Base-by-base conservation (phyloP, 2,797 vertebrate species). In the Manis javanica region DNA sequence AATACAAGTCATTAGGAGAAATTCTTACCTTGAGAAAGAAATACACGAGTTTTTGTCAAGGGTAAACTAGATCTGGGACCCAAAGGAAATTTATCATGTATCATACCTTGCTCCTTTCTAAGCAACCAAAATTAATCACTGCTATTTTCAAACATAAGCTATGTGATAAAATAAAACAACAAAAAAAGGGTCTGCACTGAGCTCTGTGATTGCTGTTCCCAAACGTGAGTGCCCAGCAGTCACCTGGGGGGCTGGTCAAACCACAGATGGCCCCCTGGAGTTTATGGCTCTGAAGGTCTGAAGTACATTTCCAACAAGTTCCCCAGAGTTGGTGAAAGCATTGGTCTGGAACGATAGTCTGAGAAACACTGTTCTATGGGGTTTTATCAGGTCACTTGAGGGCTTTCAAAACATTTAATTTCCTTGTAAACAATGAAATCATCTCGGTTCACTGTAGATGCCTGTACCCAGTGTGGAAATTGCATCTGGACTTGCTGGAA, bases 241-340 rank as follows among this genome's bases (percentile, higher is more conserved):
- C 7, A 34, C 7, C 39, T 63, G 19, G 57, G 16, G 8, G 16
- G 15, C 5, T 2, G 15, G n/a, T 59, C 46, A 16, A 51, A 3
- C 7, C 7, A 7, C 11, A 57, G 8, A 23, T 29, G 6, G 5
- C 4, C 13, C 7, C 21, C 1, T n/a, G 3, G 13, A 6, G 29
- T 21, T 31, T 3, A 2, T 34, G 15, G 23, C 51, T 75, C n/a
- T 16, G 49, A 75, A 71, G 7, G 24, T 75, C 26, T 34, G 51
- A 59, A 16, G 29, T 37, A 0, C 7, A 34, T n/a, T 34, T 59
- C 34, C 55, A 11, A 31, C 7, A 61, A 51, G 23, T 34, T 64
- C 46, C 31, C 15, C 42, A 42, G 29, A 87, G n/a, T 59, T 23
- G 16, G 39, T 78, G 11, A 13, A 11, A 23, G 23, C 3, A 10